Base-by-base conservation (phyloP, 2,113 vertebrate species). In the Mohoua ochrocephala region DNA sequence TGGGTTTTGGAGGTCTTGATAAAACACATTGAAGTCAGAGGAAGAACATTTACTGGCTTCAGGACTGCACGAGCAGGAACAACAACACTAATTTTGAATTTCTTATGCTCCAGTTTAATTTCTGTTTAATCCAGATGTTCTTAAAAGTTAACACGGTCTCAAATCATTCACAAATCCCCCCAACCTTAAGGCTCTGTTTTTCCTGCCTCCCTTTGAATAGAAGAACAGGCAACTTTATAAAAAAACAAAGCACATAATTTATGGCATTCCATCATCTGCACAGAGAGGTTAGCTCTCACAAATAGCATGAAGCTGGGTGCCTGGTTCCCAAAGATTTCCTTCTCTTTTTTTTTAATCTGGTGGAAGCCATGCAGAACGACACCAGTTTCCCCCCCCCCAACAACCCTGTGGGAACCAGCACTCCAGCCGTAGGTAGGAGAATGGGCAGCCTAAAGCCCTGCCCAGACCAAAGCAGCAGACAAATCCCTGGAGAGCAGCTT, bases 401-500 rank as follows among this genome's bases (percentile, higher is more conserved):
- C 31, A 68, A 13, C 26, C 84, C 79, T 90, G 56, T 81, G 68
- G 68, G 75, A 95, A 93, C n/a, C 73, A 92, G 78, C 31, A 39
- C 42, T 90, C 42, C 61, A 77, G 53, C 31, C 0, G 0, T 31
- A 24, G 57, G 70, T 24, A 64, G 54, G 80, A 94, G 63, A 90
- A 86, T 69, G 84, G 79, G 64, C 56, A 92, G 60, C 44, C 64
- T 84, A 86, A 47, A 94, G 68, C 60, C 47, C 7, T 12, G 50
- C 23, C 47, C 57, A 79, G 74, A 79, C 61, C 50, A 77, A 73
- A 74, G 59, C 13, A 33, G 67, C 16, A 91, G 63, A 77, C 87
- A 83, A 37, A 77, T 95, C 92, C 70, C 56, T 93, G 67, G 95
- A 95, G 94, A 97, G 91, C 69, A 83, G 94, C 80, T 95, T 97